phyloP scores from a whole-genome alignment of 2,888 invertebrate genomes.

The Ophion slaviceki region DNA sequence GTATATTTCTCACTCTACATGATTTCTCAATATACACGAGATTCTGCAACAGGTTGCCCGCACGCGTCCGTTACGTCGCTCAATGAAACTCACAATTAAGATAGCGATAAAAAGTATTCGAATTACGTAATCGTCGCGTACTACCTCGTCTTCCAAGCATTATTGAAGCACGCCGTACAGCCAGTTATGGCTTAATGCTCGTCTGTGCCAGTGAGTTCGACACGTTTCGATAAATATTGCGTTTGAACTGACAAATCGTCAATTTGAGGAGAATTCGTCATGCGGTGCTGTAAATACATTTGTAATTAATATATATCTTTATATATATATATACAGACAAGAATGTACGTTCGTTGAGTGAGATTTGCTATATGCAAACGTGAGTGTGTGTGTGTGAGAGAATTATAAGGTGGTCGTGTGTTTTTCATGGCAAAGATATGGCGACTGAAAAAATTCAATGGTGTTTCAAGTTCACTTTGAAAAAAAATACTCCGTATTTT shows the following conservation, averaged over 20 bases:
- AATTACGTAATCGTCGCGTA: constrained; percentile 65
- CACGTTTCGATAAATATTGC: constrained; percentile 38
- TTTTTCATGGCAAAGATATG: too few relatives aligned
- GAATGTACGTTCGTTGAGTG: not conserved
- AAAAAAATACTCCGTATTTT: too few relatives aligned
- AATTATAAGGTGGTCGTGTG: too few relatives aligned
- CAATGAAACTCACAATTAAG: constrained; percentile 61
- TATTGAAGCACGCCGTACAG: constrained; percentile 72
- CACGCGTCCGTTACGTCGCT: constrained; percentile 58
- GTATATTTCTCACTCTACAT: not conserved
- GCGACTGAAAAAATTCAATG: not conserved
- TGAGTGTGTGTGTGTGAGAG: too few relatives aligned
- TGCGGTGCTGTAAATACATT: constrained; percentile 4
- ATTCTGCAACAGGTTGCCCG: constrained; percentile 53
- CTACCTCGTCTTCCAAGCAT: constrained; percentile 26
- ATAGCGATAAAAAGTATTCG: constrained; percentile 57
- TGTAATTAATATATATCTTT: not conserved
- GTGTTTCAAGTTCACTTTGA: too few relatives aligned
- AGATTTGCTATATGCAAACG: too few relatives aligned
- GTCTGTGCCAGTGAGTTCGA: constrained; percentile 70
- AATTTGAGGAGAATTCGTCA: constrained; percentile 8
- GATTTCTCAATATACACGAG: constrained; percentile 14
- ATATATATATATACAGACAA: not conserved
- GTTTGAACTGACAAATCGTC: not conserved
- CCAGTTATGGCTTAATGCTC: constrained; percentile 68